Base-by-base conservation (phyloP, 2,888 invertebrate species). In the Spisula solida region DNA sequence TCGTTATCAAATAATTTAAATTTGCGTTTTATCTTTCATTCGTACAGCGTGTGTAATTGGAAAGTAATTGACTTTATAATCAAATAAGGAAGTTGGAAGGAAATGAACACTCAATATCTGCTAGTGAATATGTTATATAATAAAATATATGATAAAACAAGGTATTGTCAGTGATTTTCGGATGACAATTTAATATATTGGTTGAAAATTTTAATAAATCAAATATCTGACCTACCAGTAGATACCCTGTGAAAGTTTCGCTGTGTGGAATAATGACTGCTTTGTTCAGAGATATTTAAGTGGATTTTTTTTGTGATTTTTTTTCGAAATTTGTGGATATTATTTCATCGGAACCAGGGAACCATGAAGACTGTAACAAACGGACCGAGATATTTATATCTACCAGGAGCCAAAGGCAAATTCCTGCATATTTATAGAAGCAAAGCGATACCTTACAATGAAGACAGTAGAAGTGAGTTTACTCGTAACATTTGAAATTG, bases 341-440 rank as follows among this genome's bases (percentile, higher is more conserved):
- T n/a, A 84, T 41, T 41, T 41, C 41, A 41, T 41, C 41, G 41
- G 25, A 84, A 20, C 51, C 20, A 1, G 18, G 60, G 25, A 48
- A 88, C 66, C 51, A 85, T 84, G 88, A 81, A 78, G 84, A 88
- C 81, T 20, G 29, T 88, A 12, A 75, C 85, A 20, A 84, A 60
- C 29, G 86, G 87, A 34, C 92, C 90, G 0, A 60, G 91, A 79
- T 92, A 87, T 81, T 75, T 92, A 25, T 92, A 88, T 75, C 87
- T 92, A 56, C 92, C 92, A 20, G 91, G 88, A 18, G 82, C 48
- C 4, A 82, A 86, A 56, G 85, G 91, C 31, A 91, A 92, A 70
- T 70, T 87, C 25, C 85, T 90, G 20, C 92, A 92, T 51, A 83
- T 91, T 10, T 91, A 87, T 51, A 79, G 87, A n/a, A 89, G 90